These are phyloP conservation scores for Megamerina dolium DNA, from an alignment of 2,888 invertebrate genomes.

Conservation along the genomic window DNA sequence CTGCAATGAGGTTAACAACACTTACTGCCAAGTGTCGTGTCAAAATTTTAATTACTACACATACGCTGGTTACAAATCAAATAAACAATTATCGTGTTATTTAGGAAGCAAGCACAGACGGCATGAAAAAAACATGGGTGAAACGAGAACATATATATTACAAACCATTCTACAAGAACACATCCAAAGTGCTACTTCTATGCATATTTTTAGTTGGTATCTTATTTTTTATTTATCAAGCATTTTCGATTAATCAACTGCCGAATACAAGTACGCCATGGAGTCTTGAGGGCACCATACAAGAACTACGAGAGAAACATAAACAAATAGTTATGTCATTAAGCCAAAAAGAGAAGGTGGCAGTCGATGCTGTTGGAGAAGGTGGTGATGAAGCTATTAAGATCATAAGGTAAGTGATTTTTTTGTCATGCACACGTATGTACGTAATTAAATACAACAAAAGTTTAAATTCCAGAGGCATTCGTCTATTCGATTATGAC, in stretches of 20 bases:
- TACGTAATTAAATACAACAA: background rate
- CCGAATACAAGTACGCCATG: constrained; percentile 41
- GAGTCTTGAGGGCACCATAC: constrained; percentile 33
- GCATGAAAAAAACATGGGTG: constrained; percentile 47
- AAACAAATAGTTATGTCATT: constrained; percentile 19
- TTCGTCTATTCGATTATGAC: constrained; percentile 46
- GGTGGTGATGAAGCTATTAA: constrained; percentile 29
- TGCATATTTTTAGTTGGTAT: constrained; percentile 46
- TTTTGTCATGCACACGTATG: background rate
- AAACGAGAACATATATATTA: constrained; percentile 48
- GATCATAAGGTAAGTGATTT: constrained; percentile 39
- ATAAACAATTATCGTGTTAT: too few species aligned
- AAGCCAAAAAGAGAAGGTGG: constrained; percentile 19
- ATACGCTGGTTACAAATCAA: too few species aligned
- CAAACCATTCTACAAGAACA: constrained; percentile 49
- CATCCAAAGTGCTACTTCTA: constrained; percentile 47
- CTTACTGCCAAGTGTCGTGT: too few species aligned
- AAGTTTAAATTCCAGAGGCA: constrained; percentile 38
- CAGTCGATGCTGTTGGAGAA: constrained; percentile 16
- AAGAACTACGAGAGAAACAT: constrained; percentile 24
- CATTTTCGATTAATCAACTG: constrained; percentile 49
- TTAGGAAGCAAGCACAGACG: too few species aligned
- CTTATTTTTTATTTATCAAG: constrained; percentile 44
- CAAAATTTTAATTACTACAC: too few species aligned
- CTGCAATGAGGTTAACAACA: too few species aligned